Conservation (phyloP, 2,113 vertebrate species). For the Odocoileus hemionus region DNA sequence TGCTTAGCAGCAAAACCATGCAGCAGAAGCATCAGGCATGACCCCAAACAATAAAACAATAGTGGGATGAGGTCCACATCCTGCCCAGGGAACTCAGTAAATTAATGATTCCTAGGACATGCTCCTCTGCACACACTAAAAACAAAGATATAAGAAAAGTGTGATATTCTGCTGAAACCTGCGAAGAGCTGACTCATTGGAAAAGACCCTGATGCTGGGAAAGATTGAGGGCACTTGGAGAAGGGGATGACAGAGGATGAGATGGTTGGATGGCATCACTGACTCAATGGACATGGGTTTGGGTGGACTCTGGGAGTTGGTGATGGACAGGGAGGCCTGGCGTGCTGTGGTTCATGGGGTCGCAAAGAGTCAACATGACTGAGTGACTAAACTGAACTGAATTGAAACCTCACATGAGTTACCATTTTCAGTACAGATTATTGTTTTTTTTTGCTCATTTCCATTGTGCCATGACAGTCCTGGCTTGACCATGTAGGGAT, state of each 20-base stretch:
- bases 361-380: too few relatives aligned
- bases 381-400: too few relatives aligned
- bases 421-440: not conserved
- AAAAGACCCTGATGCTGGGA: too few relatives aligned
- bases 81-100: not conserved
- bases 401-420: not conserved
- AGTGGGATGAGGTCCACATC: not conserved
- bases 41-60: not conserved
- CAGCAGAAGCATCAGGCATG: not conserved
- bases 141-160: not conserved
- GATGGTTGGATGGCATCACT: too few relatives aligned
- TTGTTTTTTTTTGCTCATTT: not conserved
- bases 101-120: not conserved
- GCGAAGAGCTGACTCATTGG: too few relatives aligned
- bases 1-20: not conserved
- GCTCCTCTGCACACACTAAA: not conserved
- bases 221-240: too few relatives aligned
- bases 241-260: too few relatives aligned
- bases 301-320: too few relatives aligned
- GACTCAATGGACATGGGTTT: too few relatives aligned
- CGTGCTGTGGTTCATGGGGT: too few relatives aligned
- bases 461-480: not conserved
- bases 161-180: not conserved
- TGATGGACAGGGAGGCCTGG: too few relatives aligned
- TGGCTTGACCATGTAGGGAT: not conserved